These are phyloP conservation scores for Toxostoma redivivum DNA, from an alignment of 2,113 vertebrate species.

Conservation along the genomic window DNA sequence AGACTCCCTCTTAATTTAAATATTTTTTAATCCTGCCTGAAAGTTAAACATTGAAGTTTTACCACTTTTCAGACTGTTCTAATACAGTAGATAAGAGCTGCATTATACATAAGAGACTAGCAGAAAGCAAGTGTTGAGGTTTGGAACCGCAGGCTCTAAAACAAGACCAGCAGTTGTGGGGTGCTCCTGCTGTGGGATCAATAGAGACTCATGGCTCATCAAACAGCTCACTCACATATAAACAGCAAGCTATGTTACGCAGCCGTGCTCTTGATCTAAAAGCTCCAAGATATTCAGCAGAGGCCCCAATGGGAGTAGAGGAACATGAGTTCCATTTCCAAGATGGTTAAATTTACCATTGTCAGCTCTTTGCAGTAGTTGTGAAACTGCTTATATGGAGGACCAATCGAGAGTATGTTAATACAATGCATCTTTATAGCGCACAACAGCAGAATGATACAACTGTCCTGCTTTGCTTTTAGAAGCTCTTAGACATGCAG, in stretches of 20 bases:
- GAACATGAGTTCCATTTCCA: accelerated
- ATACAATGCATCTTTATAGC: accelerated
- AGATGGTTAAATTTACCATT: not conserved
- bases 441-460: accelerated
- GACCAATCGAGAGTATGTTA: accelerated
- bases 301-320: not conserved
- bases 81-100: not conserved
- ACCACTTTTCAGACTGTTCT: not conserved
- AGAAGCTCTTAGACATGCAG: not conserved
- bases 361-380: not conserved
- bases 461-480: not conserved
- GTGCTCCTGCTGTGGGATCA: not conserved
- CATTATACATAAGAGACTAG: not conserved
- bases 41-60: not conserved
- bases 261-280: not conserved
- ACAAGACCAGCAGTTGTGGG: not conserved
- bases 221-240: not conserved
- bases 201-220: accelerated
- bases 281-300: not conserved
- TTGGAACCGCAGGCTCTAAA: not conserved
- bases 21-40: not conserved
- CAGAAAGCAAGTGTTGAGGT: not conserved
- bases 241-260: not conserved
- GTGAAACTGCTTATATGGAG: not conserved
- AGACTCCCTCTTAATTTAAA: not conserved